Evolutionary conservation across 2,113 vertebrate species (phyloP).

Genomic region (Chauna torquata): DNA sequence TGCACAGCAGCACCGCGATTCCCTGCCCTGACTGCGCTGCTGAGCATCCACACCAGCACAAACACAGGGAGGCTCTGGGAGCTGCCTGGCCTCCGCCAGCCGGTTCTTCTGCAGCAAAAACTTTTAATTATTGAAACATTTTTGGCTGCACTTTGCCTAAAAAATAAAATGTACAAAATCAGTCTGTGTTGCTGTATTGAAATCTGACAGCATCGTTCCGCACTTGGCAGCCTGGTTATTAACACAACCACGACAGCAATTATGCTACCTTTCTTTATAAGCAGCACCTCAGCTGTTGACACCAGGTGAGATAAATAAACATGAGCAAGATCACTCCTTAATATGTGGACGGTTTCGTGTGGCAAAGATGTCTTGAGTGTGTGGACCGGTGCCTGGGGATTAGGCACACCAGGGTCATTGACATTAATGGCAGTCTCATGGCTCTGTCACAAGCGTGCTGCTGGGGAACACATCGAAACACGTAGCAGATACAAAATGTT

Average conservation of each 20-base stretch:
- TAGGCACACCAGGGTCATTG: neutral
- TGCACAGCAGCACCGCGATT: neutral
- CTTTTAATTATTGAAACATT: conserved; percentile 12
- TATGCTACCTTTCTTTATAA: neutral
- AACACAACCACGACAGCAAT: neutral
- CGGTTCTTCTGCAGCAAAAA: neutral
- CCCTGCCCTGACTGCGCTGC: too few species aligned
- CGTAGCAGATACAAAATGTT: neutral
- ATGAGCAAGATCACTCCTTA: neutral
- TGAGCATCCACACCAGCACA: accelerated
- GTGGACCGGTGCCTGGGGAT: neutral
- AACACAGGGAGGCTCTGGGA: neutral
- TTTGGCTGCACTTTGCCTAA: conserved; percentile 8
- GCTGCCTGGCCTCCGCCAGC: neutral
- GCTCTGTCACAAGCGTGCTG: neutral
- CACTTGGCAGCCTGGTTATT: neutral
- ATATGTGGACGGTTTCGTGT: neutral
- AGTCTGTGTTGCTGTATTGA: conserved; percentile 4
- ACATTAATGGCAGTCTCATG: neutral
- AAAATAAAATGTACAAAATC: conserved; percentile 53
- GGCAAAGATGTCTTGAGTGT: neutral
- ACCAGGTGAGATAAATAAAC: neutral
- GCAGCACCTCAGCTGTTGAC: neutral
- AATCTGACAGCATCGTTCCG: neutral
- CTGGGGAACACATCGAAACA: neutral